A percentile compares a stretch with the other conserved stretches of the same genome.
Evolutionary conservation across 2,797 vertebrate species (phyloP).

Genomic region (Lithobates pipiens): DNA sequence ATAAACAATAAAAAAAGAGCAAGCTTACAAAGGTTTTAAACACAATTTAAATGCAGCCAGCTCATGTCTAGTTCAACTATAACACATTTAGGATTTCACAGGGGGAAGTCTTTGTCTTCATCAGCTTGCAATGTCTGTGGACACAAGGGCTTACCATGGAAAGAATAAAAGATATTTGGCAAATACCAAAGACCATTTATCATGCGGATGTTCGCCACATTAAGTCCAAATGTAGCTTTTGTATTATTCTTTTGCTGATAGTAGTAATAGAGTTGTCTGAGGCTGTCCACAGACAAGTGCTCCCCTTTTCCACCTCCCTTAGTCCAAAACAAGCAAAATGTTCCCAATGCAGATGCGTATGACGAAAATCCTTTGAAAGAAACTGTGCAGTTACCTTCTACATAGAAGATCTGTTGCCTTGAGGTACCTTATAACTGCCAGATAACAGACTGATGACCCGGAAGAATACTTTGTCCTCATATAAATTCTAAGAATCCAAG

Average conservation of each 20-base stretch:
- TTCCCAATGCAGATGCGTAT: too few relatives aligned
- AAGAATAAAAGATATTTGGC: background rate
- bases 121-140: background rate
- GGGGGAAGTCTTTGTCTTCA: background rate
- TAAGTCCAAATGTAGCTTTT: background rate
- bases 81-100: background rate
- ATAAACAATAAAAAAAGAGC: background rate
- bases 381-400: too few relatives aligned
- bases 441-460: too few relatives aligned
- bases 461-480: too few relatives aligned
- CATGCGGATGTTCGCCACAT: background rate
- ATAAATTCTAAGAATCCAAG: too few relatives aligned
- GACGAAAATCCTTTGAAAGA: too few relatives aligned
- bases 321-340: too few relatives aligned
- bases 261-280: too few relatives aligned
- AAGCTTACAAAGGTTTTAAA: background rate
- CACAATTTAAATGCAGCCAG: background rate
- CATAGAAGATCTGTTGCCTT: too few relatives aligned
- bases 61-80: background rate
- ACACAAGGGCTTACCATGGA: background rate
- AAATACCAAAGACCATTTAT: background rate
- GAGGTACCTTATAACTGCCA: too few relatives aligned
- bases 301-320: too few relatives aligned
- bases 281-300: background rate
- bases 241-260: too few relatives aligned